Conservation (phyloP, 2,113 vertebrate species). For the Mobula birostris region DNA sequence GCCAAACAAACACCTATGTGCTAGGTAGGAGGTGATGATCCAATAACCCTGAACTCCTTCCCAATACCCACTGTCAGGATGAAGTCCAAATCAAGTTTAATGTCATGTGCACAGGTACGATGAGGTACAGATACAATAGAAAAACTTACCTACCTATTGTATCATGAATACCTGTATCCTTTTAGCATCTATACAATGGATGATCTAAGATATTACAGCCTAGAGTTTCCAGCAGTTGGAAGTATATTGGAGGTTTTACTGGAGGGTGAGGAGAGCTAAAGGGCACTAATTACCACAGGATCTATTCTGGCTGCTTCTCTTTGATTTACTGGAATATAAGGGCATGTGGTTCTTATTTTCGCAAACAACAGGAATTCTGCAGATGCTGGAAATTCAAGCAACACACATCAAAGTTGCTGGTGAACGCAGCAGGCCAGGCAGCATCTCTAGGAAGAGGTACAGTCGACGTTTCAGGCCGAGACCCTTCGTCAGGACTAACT, state of each 20-base stretch:
- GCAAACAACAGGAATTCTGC: no score
- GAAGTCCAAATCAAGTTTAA: background rate
- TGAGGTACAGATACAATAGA: no score
- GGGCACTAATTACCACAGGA: background rate
- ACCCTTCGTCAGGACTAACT: no score
- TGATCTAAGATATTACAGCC: background rate
- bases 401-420: no score
- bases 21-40: background rate
- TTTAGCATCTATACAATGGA: background rate
- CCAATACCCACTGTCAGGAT: background rate
- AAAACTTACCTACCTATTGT: no score
- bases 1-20: background rate
- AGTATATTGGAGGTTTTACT: background rate
- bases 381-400: no score
- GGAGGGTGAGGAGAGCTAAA: background rate
- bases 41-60: background rate
- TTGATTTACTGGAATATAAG: background rate
- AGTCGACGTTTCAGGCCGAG: no score
- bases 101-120: no score
- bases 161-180: no score
- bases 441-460: no score
- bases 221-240: background rate
- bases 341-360: background rate
- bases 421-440: no score
- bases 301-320: background rate